Percentiles rank a stretch among this genome's conserved stretches.
Conservation (phyloP, 1,140 invertebrate species). For the Neomicropteryx cornuta region DNA sequence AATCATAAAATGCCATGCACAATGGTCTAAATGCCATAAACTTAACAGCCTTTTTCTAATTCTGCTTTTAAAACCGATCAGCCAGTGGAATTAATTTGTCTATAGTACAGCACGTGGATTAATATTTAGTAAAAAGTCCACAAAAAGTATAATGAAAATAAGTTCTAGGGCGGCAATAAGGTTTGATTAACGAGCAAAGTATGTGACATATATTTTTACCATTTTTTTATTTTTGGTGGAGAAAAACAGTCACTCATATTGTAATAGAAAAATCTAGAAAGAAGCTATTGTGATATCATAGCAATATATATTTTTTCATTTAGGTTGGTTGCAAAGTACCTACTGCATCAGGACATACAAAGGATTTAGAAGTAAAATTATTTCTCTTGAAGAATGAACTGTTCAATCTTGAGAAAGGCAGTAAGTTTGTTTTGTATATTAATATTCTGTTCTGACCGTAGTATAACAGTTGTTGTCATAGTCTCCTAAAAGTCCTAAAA, state of each 20-base stretch:
- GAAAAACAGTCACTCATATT: neutral
- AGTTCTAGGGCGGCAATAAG: too few relatives aligned
- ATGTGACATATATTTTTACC: slow-evolving; percentile 5
- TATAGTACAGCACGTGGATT: too few relatives aligned
- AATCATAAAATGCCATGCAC: neutral
- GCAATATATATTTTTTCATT: slow-evolving; percentile 15
- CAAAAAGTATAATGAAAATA: too few relatives aligned
- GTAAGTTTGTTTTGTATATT: neutral
- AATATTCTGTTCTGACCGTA: neutral
- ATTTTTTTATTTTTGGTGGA: neutral
- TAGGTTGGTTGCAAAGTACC: slow-evolving; percentile 34
- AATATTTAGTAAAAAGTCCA: too few relatives aligned
- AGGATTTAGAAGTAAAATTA: slow-evolving; percentile 35
- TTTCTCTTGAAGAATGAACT: slow-evolving; percentile 8
- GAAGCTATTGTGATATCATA: too few relatives aligned
- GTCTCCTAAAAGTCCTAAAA: neutral
- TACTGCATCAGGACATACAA: slow-evolving; percentile 20
- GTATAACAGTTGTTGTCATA: neutral
- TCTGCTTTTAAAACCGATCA: too few relatives aligned
- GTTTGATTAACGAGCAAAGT: slow-evolving; percentile 2
- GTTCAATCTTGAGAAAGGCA: too few relatives aligned
- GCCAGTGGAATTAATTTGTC: too few relatives aligned
- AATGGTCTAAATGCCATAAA: too few relatives aligned
- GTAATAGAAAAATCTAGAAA: neutral
- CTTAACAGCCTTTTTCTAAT: too few relatives aligned